Evolutionary conservation across 1,140 invertebrate species (phyloP).

Genomic region (Pectinophora gossypiella): DNA sequence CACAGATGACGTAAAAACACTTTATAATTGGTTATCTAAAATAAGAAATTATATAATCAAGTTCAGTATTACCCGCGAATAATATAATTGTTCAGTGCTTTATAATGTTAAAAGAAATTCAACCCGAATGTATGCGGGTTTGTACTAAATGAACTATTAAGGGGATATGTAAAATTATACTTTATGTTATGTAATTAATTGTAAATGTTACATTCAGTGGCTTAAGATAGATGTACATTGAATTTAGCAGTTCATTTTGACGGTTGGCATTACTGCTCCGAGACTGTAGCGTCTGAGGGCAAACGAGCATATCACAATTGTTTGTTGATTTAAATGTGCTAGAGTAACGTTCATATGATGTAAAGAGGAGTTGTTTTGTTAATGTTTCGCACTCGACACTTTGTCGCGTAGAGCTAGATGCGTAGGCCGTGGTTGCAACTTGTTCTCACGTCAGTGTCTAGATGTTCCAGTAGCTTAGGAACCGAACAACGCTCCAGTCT

Average conservation of each 20-base stretch:
- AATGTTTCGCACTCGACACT: constrained; percentile 46
- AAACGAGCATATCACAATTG: constrained; percentile 51
- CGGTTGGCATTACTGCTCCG: constrained; percentile 19
- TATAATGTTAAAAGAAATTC: constrained; percentile 5
- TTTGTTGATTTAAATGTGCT: constrained; percentile 37
- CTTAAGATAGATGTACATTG: constrained; percentile 50
- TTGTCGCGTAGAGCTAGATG: constrained; percentile 47
- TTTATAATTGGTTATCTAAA: neutral
- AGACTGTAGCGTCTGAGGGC: constrained; percentile 10
- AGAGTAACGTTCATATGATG: constrained; percentile 19
- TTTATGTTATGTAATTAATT: constrained; percentile 44
- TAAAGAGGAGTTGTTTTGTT: constrained; percentile 35
- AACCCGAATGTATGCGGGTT: constrained; percentile 8
- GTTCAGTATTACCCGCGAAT: constrained; percentile 21
- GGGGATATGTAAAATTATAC: constrained; percentile 28
- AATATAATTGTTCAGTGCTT: constrained; percentile 15
- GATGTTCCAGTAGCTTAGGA: constrained; percentile 58
- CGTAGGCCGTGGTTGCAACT: constrained; percentile 41
- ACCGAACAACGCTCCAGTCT: constrained; percentile 19
- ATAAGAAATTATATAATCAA: neutral
- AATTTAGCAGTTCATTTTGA: constrained; percentile 29
- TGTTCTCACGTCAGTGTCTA: constrained; percentile 55
- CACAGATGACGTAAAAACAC: neutral
- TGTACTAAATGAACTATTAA: constrained; percentile 20
- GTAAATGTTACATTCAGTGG: constrained; percentile 49